Base-by-base conservation (phyloP, 2,113 vertebrate genomes). In the Trichomycterus rosablanca region DNA sequence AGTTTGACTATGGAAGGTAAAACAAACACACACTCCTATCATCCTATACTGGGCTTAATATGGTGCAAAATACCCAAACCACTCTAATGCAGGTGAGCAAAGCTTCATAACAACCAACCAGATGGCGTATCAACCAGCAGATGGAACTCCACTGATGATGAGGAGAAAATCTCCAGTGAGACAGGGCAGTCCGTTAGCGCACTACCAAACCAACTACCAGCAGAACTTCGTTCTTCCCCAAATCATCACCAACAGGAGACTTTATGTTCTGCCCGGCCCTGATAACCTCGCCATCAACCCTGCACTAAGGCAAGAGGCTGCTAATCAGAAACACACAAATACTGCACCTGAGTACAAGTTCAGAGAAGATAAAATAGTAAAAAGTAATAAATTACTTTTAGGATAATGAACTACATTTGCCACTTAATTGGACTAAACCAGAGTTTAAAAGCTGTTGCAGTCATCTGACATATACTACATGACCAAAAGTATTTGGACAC, bases 231-330 rank as follows among this genome's bases (percentile, higher is more conserved):
- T 76, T 45, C 68, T 52, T 15, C 77, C 59, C 0, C 43, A 65
- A 1, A 58, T 24, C 10, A 61, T 64, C 7, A 55, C 35, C 6
- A 68, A 66, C 53, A 84, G 75, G 61, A 68, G 67, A 60, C 75
- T 71, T 5, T 81, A 76, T 4, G 78, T 74, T 19, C 30, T 62
- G 3, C 86, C 83, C 0, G 78, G 77, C 19, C 71, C 77, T 2
- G 87, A 88, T 71, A 89, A 89, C 76, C 84, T 90, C 1, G 76
- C 66, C n/a, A 81, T 89, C 49, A 89, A 90, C 71, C 74, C 74
- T 10, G 66, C 77, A 18, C 74, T 83, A 63, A 72, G 78, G 86
- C 83, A 65, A 74, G 76, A 30, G 0, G 7, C 37, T 14, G 15
- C 9, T n/a, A n/a, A n/a, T n/a, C n/a, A n/a, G n/a, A n/a, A n/a